Evolutionary conservation across 2,797 vertebrate species (phyloP).

Genomic region (Tinamus major): DNA sequence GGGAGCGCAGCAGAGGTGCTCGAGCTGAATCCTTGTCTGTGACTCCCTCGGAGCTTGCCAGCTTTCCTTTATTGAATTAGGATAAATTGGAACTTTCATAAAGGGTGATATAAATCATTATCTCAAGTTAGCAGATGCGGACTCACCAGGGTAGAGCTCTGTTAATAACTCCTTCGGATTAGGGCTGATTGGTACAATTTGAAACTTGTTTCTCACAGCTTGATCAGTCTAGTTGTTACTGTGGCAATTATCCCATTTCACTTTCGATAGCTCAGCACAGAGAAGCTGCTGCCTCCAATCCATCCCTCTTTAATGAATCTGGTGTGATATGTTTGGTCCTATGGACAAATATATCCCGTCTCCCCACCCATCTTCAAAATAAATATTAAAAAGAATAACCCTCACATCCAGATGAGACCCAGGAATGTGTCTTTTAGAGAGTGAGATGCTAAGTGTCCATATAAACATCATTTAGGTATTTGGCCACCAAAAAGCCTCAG

Average conservation of each 20-base stretch:
- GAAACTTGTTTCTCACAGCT: slow-evolving; percentile 87
- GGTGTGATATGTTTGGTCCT: slow-evolving; percentile 25
- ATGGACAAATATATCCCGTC: slow-evolving; percentile 29
- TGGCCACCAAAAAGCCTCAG: slow-evolving; percentile 17
- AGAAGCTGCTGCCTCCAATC: slow-evolving; percentile 73
- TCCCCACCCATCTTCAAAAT: neutral
- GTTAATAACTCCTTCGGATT: slow-evolving; percentile 85
- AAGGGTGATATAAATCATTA: slow-evolving; percentile 86
- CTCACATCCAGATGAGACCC: neutral
- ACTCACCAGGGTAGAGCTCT: slow-evolving; percentile 82
- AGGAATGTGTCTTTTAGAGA: slow-evolving; percentile 34
- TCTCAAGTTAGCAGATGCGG: slow-evolving; percentile 84
- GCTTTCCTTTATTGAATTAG: slow-evolving; percentile 83
- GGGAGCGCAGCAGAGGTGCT: neutral
- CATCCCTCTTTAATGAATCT: slow-evolving; percentile 78
- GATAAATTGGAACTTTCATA: slow-evolving; percentile 85
- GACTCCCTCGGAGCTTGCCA: slow-evolving; percentile 54
- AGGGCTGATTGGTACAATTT: slow-evolving; percentile 86
- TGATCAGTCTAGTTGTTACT: slow-evolving; percentile 83
- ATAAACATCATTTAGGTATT: slow-evolving; percentile 39
- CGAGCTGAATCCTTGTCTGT: neutral
- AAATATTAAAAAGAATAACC: slow-evolving; percentile 17
- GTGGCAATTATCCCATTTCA: slow-evolving; percentile 84
- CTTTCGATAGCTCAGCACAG: slow-evolving; percentile 79
- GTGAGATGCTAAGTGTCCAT: slow-evolving; percentile 5